phyloP scores from a whole-genome alignment of 2,113 vertebrate species.

The Oenanthe melanoleuca region DNA sequence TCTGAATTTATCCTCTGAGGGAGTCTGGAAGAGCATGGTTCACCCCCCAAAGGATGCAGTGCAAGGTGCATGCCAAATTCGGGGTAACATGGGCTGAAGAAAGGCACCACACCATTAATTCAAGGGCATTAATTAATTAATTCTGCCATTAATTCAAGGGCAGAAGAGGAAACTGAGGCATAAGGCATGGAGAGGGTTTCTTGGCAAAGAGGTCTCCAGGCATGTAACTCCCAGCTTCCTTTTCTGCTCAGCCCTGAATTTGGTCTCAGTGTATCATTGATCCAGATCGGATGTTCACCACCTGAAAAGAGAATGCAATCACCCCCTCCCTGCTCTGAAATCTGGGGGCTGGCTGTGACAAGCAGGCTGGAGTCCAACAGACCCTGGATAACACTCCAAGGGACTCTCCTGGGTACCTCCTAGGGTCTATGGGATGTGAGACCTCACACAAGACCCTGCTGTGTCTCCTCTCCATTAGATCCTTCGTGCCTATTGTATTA shows the following conservation, averaged over 20 bases:
- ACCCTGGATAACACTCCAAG: not conserved
- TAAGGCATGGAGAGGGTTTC: not conserved
- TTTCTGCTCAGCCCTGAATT: not conserved
- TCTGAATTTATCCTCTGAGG: not conserved
- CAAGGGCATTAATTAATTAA: not conserved
- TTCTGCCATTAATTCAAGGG: not conserved
- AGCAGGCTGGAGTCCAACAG: not conserved
- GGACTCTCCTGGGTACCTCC: not conserved
- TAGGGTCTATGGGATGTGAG: not conserved
- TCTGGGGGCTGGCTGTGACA: not conserved
- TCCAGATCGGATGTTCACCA: accelerated
- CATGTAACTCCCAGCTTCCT: not conserved
- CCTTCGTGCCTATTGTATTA: slow-evolving; percentile 93
- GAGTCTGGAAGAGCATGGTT: not conserved
- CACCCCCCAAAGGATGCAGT: not conserved
- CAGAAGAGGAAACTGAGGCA: not conserved
- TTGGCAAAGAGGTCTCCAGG: not conserved
- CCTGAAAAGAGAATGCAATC: not conserved
- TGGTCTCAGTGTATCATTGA: not conserved
- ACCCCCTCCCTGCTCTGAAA: not conserved
- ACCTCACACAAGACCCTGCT: not conserved
- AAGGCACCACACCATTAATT: not conserved
- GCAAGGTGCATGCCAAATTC: not conserved
- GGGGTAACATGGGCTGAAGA: not conserved
- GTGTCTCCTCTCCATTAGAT: slow-evolving; percentile 75